These are phyloP conservation scores for Blastomussa wellsi DNA, from an alignment of 92 coral and sea anemone species.

Conservation along the genomic window DNA sequence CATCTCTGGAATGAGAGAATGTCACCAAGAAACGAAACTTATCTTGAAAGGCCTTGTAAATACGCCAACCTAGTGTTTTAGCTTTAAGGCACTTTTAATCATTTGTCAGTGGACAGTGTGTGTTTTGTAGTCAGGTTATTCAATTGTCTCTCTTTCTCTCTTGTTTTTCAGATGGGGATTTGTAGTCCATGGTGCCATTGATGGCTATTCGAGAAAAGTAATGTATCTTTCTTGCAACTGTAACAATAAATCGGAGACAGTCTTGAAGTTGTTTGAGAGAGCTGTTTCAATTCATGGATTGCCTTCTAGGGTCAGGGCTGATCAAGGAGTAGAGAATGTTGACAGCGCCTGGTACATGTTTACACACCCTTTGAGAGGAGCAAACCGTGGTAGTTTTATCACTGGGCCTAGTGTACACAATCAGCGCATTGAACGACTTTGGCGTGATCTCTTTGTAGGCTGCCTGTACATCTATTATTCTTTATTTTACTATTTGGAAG, in stretches of 20 bases:
- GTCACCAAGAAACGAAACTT: too few relatives aligned
- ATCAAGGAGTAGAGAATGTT: conserved; percentile 63
- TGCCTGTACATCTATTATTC: conserved; percentile 62
- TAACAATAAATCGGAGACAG: conserved; percentile 64
- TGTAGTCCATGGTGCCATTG: conserved; percentile 57
- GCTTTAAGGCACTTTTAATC: too few relatives aligned
- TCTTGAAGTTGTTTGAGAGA: conserved; percentile 27
- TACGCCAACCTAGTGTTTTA: too few relatives aligned
- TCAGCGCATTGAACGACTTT: conserved; percentile 58
- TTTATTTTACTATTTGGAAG: conserved; percentile 46
- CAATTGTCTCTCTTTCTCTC: too few relatives aligned
- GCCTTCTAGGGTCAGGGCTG: conserved; percentile 60
- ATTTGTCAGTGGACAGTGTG: too few relatives aligned
- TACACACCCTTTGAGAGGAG: conserved; percentile 31
- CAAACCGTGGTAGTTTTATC: conserved; percentile 45
- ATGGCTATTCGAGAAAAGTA: conserved; percentile 62
- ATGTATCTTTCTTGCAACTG: conserved; percentile 58
- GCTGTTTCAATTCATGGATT: conserved; percentile 55
- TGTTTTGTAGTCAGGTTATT: too few relatives aligned
- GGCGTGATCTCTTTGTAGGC: conserved; percentile 56
- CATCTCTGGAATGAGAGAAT: too few relatives aligned
- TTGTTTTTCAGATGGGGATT: conserved; percentile 59
- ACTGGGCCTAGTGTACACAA: too few relatives aligned
- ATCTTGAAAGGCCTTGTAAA: too few relatives aligned
- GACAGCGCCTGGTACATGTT: conserved; percentile 34